Evolutionary conservation across 2,888 invertebrate species (phyloP), one percentile per base, ranked within the genome.

Genomic region (Pammene fasciana): DNA sequence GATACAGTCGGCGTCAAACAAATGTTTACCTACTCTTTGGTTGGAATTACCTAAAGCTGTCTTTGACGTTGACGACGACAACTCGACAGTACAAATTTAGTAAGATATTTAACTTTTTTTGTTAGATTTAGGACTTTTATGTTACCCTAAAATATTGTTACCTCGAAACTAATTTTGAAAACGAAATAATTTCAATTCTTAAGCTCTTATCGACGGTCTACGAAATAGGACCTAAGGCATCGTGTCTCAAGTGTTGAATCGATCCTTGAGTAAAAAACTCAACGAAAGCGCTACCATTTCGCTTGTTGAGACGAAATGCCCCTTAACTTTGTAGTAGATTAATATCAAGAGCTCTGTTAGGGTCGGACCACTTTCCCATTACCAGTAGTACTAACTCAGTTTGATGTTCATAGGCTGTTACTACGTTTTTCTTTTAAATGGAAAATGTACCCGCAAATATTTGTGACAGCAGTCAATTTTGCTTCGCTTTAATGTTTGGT

Each of bases 181-280:
- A 26, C 26, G 26, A 4, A 26, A 26, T 26, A 26, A 26, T 26
- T 4, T 26, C 26, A 26, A 26, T 26, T 26, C 26, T 26, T 26
- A 26, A n/a, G 26, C 26, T 26, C 26, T 16, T 48, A 16, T 48
- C 48, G 48, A 26, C 9, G 52, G 48, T 26, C 67, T 57, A 5
- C 18, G 14, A 48, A 71, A 71, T 67, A 71, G 16, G 61, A n/a
- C n/a, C n/a, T n/a, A n/a, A n/a, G 54, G 14, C 38, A 46, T 61
- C 13, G 26, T 10, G n/a, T 18, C 50, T 18, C 72, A 50, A 73
- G 67, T 79, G 81, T 73, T 68, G 75, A 84, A 85, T 86, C 84
- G 84, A 85, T 85, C 79, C 82, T 82, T 76, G 76, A 82, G 76
- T 79, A 81, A 83, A 83, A 68, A 67, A 76, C 75, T 73, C 72